Percentiles rank a stretch among this genome's conserved stretches.
These are phyloP conservation scores for Aradophagus sp. DNA, from an alignment of 1,140 invertebrate genomes.

Conservation along the genomic window DNA sequence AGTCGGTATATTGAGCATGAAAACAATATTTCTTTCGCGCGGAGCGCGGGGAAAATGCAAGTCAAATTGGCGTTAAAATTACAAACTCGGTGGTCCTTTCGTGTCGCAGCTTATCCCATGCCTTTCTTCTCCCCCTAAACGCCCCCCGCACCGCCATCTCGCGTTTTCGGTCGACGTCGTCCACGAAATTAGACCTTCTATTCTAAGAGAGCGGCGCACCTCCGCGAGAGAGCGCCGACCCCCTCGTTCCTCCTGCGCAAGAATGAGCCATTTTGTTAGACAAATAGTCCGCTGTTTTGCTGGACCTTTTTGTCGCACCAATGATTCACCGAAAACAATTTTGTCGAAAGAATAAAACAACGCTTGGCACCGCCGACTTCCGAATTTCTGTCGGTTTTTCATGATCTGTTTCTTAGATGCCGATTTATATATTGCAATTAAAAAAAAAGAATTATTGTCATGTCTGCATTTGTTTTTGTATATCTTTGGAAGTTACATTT, in stretches of 20 bases:
- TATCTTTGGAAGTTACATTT: no score
- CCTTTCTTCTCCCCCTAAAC: background rate
- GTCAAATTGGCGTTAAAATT: conserved; percentile 75
- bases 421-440: no score
- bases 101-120: conserved; percentile 24
- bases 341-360: conserved; percentile 10
- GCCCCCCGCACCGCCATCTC: conserved; percentile 16
- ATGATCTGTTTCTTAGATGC: no score
- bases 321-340: conserved; percentile 26
- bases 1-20: conserved; percentile 72
- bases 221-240: background rate
- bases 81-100: conserved; percentile 73
- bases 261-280: conserved; percentile 48
- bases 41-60: conserved; percentile 64
- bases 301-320: conserved; percentile 10
- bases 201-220: conserved; percentile 66
- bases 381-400: no score
- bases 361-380: no score
- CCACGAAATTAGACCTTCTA: conserved; percentile 74
- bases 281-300: conserved; percentile 45
- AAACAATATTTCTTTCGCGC: conserved; percentile 71
- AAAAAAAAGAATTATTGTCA: no score
- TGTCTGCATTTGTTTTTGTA: no score
- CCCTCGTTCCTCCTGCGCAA: conserved; percentile 23
- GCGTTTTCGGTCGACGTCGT: conserved; percentile 57